Conservation (phyloP, 2,797 vertebrate species). For the Harpagifer antarcticus region DNA sequence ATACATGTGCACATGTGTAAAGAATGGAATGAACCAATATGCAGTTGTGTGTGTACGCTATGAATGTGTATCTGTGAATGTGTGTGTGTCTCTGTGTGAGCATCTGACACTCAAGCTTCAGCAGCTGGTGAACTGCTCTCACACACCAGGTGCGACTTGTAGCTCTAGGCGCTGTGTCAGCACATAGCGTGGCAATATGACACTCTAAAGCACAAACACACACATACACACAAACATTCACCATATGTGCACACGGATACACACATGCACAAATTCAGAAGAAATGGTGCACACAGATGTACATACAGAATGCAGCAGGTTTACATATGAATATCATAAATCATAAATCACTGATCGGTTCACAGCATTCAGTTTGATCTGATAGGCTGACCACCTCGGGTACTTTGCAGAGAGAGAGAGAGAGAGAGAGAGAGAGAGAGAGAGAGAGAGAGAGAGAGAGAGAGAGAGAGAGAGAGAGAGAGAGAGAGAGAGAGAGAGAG, state of each 20-base stretch:
- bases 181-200: slow-evolving; percentile 81
- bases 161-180: slow-evolving; percentile 81
- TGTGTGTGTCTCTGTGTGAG: slow-evolving; percentile 32
- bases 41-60: slow-evolving; percentile 52
- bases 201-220: slow-evolving; percentile 63
- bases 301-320: slow-evolving; percentile 28
- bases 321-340: slow-evolving; percentile 54
- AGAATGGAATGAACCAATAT: slow-evolving; percentile 69
- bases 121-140: slow-evolving; percentile 83
- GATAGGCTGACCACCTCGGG: slow-evolving; percentile 24
- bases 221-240: slow-evolving; percentile 20
- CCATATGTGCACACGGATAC: slow-evolving; percentile 3
- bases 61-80: slow-evolving; percentile 36
- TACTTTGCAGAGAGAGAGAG: slow-evolving; percentile 34
- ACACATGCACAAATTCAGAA: not conserved
- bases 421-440: slow-evolving; percentile 19
- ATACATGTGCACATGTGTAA: slow-evolving; percentile 52
- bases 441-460: slow-evolving; percentile 19
- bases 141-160: slow-evolving; percentile 85
- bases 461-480: slow-evolving; percentile 21
- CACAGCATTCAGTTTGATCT: slow-evolving; percentile 48
- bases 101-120: slow-evolving; percentile 76
- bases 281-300: not conserved
- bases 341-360: slow-evolving; percentile 57
- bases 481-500: slow-evolving; percentile 31